Base-by-base conservation (phyloP, 2,797 vertebrate genomes). In the Pachyuromys duprasi region DNA sequence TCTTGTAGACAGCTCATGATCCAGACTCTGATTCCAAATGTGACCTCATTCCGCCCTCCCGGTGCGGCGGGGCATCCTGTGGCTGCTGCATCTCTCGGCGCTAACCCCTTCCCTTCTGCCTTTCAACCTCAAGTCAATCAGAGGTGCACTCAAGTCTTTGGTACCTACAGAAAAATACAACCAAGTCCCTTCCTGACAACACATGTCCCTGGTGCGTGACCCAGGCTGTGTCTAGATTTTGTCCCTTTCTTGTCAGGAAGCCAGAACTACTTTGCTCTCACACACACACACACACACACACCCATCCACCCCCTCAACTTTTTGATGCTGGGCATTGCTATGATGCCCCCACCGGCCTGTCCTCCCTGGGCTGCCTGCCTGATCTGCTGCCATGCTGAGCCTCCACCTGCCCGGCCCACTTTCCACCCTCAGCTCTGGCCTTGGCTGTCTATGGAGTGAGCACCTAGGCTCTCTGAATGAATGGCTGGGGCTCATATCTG, bases 21-120 rank as follows among this genome's bases (percentile, higher is more conserved):
- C 15, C 0, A 0, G 70, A 31, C 33, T 39, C 17, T 26, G 2
- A 28, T 39, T 81, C 22, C 45, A 17, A 24, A 31, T 0, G 3
- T 1, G n/a, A 33, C 39, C 15, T 1, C 6, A 13, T 17, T 20
- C 13, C 4, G 12, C 31, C 57, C 60, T 57, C 57, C 63, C 0
- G 18, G 5, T 8, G 55, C 0, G 0, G 7, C 22, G 26, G 28
- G 0, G 2, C 5, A 45, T 42, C 9, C 4, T 8, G 14, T 55
- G 76, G 14, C 53, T 2, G 2, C 72, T 7, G 17, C 6, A 6
- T 33, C 74, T 45, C 2, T 28, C 1, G 7, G 1, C 1, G 2
- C 26, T 42, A 39, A 24, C 33, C 14, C 15, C 24, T 8, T n/a
- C 53, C 8, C 11, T 62, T 33, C 82, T 3, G 28, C 6, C 4